phyloP scores from a whole-genome alignment of 2,888 invertebrate genomes.

The Troglohyphantes excavatus region DNA sequence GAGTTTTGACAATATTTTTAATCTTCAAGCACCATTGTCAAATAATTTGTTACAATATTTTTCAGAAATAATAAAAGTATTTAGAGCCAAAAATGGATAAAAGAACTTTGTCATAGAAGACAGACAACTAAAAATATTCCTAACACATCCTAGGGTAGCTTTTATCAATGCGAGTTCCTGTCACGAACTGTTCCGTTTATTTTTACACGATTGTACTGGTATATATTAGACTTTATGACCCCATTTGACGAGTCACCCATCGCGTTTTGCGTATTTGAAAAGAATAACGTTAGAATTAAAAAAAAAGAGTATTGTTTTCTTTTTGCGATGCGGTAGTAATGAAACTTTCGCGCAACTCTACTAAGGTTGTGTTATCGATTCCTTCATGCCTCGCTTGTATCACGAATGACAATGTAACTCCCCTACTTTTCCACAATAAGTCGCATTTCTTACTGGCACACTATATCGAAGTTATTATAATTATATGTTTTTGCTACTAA shows the following conservation, averaged over 20 bases:
- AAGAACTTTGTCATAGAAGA: too few relatives aligned
- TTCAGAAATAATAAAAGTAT: too few relatives aligned
- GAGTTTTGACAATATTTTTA: too few relatives aligned
- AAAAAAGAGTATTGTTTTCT: slow-evolving; percentile 1
- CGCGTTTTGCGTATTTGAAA: slow-evolving; percentile 14
- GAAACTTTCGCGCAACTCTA: slow-evolving; percentile 31
- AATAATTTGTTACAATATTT: too few relatives aligned
- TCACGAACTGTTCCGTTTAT: too few relatives aligned
- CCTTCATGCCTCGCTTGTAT: slow-evolving; percentile 17
- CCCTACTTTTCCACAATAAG: background rate
- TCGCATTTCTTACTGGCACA: background rate
- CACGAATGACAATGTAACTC: slow-evolving; percentile 11
- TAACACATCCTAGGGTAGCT: too few relatives aligned
- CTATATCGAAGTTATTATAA: slow-evolving; percentile 15
- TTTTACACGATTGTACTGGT: too few relatives aligned
- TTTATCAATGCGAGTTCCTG: too few relatives aligned
- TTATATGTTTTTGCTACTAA: slow-evolving; percentile 37
- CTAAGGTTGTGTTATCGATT: slow-evolving; percentile 59
- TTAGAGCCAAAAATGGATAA: too few relatives aligned
- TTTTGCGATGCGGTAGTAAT: slow-evolving; percentile 20
- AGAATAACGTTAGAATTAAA: background rate
- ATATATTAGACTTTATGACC: too few relatives aligned
- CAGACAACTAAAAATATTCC: too few relatives aligned
- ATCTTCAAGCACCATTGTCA: too few relatives aligned
- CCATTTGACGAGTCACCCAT: background rate